phyloP scores from a whole-genome alignment of 1,140 invertebrate genomes.

The Homarus americanus region DNA sequence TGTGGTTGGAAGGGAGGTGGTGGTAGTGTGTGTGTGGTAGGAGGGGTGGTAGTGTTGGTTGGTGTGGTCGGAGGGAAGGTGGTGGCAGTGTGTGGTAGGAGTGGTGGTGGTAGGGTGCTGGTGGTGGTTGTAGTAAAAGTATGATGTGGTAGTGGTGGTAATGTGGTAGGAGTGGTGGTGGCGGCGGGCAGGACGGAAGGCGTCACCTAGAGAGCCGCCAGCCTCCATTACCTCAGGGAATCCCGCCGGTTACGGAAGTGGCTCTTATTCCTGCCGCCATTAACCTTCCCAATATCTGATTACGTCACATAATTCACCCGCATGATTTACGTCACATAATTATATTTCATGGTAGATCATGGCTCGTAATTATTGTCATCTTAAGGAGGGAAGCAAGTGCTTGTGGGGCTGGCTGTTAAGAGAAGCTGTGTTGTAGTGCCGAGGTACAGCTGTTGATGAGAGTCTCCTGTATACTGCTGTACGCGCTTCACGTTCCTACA shows the following conservation, averaged over 20 bases:
- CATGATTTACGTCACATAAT: conserved; percentile 38
- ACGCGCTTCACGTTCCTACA: no score
- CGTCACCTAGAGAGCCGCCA: background rate
- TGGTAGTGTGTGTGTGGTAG: no score
- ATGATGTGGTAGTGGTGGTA: no score
- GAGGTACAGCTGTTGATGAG: background rate
- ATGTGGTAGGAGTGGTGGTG: background rate
- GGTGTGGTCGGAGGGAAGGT: no score
- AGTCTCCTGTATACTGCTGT: background rate
- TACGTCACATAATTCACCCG: conserved; percentile 33
- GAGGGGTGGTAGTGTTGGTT: no score
- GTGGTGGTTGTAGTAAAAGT: no score
- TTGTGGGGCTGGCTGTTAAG: background rate
- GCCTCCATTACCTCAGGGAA: conserved; percentile 14
- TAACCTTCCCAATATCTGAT: conserved; percentile 22
- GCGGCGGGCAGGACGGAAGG: background rate
- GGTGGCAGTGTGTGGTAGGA: no score
- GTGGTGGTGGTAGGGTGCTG: no score
- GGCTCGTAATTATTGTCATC: conserved; percentile 15
- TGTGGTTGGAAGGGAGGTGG: no score
- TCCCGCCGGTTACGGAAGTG: conserved; percentile 40
- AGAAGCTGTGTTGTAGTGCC: background rate
- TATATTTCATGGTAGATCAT: conserved; percentile 16
- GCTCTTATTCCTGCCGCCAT: conserved; percentile 25
- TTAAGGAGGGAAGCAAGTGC: background rate